Conservation (phyloP, 64 coral and sea anemone genomes). For the Acropora tenuis region DNA sequence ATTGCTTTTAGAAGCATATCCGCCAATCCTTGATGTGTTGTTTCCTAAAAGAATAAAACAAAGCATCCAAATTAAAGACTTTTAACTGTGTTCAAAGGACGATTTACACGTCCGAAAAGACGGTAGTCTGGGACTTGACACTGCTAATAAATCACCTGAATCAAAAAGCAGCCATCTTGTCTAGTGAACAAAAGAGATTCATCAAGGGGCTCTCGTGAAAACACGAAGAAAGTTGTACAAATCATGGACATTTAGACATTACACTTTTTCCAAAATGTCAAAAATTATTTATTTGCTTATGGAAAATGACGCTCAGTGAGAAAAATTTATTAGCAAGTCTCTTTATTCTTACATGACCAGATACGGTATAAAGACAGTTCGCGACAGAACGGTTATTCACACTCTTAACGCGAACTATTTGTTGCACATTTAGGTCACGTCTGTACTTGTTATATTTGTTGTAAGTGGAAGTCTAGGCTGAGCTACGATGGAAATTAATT, state of each 20-base stretch:
- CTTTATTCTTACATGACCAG: background rate
- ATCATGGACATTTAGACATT: too few relatives aligned
- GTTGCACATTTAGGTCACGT: background rate
- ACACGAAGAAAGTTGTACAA: background rate
- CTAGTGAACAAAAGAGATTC: background rate
- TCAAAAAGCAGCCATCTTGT: slow-evolving; percentile 31
- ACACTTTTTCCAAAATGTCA: too few relatives aligned
- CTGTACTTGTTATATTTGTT: background rate
- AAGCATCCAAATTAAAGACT: slow-evolving; percentile 21
- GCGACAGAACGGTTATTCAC: background rate
- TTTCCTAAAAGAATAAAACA: slow-evolving; percentile 15
- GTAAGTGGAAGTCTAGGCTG: too few relatives aligned
- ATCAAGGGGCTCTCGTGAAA: background rate
- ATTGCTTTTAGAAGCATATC: background rate
- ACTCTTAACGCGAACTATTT: background rate
- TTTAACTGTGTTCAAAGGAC: background rate
- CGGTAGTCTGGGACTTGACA: slow-evolving; percentile 23
- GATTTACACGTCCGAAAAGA: background rate
- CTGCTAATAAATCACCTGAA: slow-evolving; percentile 22
- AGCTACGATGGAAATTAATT: background rate
- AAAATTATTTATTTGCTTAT: too few relatives aligned
- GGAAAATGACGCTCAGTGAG: too few relatives aligned
- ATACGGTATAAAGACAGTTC: background rate
- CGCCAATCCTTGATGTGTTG: slow-evolving; percentile 18
- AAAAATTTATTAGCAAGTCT: background rate